Conservation (phyloP, 2,888 invertebrate species). For the Argyra leucocephala region DNA sequence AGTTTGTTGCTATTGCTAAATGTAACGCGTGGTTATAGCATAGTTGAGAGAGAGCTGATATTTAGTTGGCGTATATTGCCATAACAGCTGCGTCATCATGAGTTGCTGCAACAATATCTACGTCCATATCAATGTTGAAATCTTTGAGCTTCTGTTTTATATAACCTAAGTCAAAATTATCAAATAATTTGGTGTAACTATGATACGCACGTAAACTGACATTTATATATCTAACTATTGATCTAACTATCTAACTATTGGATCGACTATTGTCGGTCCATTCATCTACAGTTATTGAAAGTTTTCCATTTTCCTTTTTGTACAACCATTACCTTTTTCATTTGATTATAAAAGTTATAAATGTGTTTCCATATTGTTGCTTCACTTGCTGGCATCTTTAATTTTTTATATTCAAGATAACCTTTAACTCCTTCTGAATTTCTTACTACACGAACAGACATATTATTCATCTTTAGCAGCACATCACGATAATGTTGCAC, state of each 20-base stretch:
- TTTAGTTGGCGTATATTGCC: conserved; percentile 12
- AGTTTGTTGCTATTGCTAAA: conserved; percentile 10
- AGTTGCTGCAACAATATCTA: conserved; percentile 8
- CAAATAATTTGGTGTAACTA: conserved; percentile 11
- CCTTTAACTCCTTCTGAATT: conserved; percentile 14
- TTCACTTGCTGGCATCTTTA: conserved; percentile 13
- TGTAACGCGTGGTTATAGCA: conserved; percentile 13
- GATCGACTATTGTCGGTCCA: conserved; percentile 8
- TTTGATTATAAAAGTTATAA: conserved; percentile 14
- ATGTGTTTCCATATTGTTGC: conserved; percentile 10
- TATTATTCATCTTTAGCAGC: conserved; percentile 12
- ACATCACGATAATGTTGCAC: conserved; percentile 1
- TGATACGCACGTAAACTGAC: conserved; percentile 8
- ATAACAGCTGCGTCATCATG: conserved; percentile 13
- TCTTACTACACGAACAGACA: conserved; percentile 14
- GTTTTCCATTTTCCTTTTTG: conserved; percentile 10
- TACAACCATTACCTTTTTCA: conserved; percentile 13
- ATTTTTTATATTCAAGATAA: conserved; percentile 14
- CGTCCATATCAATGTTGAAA: conserved; percentile 12
- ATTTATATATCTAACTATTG: conserved; percentile 10
- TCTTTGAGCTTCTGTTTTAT: conserved; percentile 13
- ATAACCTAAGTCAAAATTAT: conserved; percentile 11
- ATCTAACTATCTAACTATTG: too few relatives aligned
- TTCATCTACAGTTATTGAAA: conserved; percentile 10
- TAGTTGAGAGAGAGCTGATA: conserved; percentile 12